Percentiles rank a stretch among this genome's conserved stretches.
Evolutionary conservation across 2,888 invertebrate genomes (phyloP).

Genomic region (Drosophila dives): DNA sequence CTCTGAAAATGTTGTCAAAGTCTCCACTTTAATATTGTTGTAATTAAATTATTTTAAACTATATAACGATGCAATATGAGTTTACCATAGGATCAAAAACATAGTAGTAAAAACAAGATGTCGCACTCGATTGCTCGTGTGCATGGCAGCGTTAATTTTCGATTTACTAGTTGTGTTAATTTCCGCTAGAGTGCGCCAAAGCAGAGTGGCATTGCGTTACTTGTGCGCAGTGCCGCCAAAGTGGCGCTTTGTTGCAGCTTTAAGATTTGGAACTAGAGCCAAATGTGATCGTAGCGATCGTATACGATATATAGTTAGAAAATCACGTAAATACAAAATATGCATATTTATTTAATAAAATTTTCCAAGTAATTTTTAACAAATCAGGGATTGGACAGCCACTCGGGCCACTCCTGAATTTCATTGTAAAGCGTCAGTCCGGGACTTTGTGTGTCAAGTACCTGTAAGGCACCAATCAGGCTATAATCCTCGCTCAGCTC

Average conservation of each 20-base stretch:
- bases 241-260: slow-evolving; percentile 11
- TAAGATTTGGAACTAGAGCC: not conserved
- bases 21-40: not conserved
- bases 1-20: no score
- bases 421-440: slow-evolving; percentile 85
- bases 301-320: not conserved
- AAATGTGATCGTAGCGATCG: slow-evolving; percentile 1
- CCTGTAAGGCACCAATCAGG: slow-evolving; percentile 86
- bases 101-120: not conserved
- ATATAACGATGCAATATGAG: not conserved
- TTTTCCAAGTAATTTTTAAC: not conserved
- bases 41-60: no score
- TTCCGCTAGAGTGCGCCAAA: slow-evolving; percentile 25
- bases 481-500: slow-evolving; percentile 84
- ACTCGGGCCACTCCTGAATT: slow-evolving; percentile 85
- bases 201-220: not conserved
- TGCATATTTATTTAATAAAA: not conserved
- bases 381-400: slow-evolving; percentile 73
- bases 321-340: not conserved
- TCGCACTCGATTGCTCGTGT: not conserved
- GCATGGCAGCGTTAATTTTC: not conserved
- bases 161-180: not conserved
- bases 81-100: not conserved
- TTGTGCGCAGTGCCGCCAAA: not conserved
- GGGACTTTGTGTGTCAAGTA: slow-evolving; percentile 85